Conservation (phyloP, 2,888 invertebrate genomes). For the Idaea dimidiata region DNA sequence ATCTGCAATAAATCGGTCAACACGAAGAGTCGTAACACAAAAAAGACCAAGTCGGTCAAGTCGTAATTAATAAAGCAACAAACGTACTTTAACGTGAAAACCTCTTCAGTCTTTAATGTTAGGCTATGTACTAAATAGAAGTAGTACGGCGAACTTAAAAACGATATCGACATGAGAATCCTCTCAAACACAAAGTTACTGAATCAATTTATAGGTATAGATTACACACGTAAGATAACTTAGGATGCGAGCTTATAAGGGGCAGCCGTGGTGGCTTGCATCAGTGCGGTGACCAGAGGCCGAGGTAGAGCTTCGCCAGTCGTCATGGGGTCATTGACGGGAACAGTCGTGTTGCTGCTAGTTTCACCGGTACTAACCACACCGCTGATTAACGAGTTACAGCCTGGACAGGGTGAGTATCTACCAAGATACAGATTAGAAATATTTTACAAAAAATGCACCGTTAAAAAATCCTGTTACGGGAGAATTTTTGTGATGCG, state of each 20-base stretch:
- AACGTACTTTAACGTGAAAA: too few relatives aligned
- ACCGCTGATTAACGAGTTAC: constrained; percentile 61
- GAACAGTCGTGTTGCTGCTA: constrained; percentile 53
- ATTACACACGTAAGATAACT: constrained; percentile 26
- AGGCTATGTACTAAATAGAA: too few relatives aligned
- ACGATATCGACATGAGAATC: constrained; percentile 4
- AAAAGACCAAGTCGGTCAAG: too few relatives aligned
- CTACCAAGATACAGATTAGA: neutral
- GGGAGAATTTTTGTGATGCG: too few relatives aligned
- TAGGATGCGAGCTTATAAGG: constrained; percentile 58
- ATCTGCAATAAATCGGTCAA: too few relatives aligned
- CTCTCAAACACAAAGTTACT: constrained; percentile 4
- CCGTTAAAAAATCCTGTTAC: constrained; percentile 3
- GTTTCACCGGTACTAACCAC: constrained; percentile 47
- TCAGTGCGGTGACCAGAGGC: constrained; percentile 46
- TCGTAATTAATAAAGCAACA: too few relatives aligned
- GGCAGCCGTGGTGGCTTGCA: constrained; percentile 53
- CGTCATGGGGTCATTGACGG: constrained; percentile 62
- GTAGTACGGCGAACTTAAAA: constrained; percentile 1
- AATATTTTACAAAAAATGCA: neutral
- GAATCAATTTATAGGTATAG: neutral
- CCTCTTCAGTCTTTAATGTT: too few relatives aligned
- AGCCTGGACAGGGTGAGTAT: constrained; percentile 61
- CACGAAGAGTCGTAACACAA: too few relatives aligned
- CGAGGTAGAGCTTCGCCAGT: constrained; percentile 51